A percentile compares a stretch with the other conserved stretches of the same genome.
phyloP scores from a whole-genome alignment of 2,797 vertebrate species.

The Amniataba percoides region DNA sequence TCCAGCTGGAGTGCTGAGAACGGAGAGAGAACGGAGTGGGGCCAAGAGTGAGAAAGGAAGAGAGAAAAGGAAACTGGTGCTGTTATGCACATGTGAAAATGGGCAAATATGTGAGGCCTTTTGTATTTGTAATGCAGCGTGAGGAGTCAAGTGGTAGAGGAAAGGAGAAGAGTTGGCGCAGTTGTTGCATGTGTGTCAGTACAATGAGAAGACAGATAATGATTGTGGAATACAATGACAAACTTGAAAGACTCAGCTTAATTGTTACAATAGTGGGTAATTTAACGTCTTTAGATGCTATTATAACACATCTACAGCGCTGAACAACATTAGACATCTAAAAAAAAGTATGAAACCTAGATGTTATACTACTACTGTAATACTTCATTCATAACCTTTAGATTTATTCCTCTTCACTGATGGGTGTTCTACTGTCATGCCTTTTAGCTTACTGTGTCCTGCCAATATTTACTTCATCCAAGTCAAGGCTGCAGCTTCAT shows the following conservation, averaged over 20 bases:
- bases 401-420: conserved; percentile 7
- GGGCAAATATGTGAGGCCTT: conserved; percentile 33
- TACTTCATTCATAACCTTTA: conserved; percentile 20
- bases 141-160: conserved; percentile 33
- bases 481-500: conserved; percentile 13
- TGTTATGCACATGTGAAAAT: conserved; percentile 45
- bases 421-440: conserved; percentile 16
- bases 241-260: not conserved
- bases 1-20: conserved; percentile 40
- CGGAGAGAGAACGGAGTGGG: conserved; percentile 23
- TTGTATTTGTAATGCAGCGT: conserved; percentile 51
- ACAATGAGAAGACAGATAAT: not conserved
- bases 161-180: conserved; percentile 16
- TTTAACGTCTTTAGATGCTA: not conserved
- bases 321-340: not conserved
- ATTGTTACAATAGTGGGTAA: not conserved
- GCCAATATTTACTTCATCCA: conserved; percentile 23
- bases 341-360: not conserved
- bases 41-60: conserved; percentile 34
- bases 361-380: not conserved
- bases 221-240: not conserved
- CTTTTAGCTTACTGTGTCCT: conserved; percentile 11
- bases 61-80: conserved; percentile 41
- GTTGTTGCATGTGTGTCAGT: not conserved
- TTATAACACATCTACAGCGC: not conserved